Evolutionary conservation across 2,797 vertebrate genomes (phyloP).

Genomic region (Xiphorhynchus erythropygius): DNA sequence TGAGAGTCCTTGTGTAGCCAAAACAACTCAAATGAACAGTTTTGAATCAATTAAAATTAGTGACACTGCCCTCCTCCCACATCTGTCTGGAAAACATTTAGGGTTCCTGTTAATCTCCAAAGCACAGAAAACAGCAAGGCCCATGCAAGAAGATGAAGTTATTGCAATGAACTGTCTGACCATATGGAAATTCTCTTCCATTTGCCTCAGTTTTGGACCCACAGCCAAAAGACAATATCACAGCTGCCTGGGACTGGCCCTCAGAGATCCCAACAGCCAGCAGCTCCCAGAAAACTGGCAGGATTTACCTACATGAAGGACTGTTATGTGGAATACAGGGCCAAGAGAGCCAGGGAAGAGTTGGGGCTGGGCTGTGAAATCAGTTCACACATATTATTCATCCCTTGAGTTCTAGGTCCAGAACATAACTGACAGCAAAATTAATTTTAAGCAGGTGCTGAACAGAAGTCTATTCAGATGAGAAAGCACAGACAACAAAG

Average conservation of each 20-base stretch:
- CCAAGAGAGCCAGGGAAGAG: neutral
- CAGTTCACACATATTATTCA: neutral
- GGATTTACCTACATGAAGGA: neutral
- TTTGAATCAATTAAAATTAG: neutral
- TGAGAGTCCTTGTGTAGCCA: neutral
- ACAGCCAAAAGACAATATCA: neutral
- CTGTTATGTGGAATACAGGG: neutral
- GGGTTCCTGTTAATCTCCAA: neutral
- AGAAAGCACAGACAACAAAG: neutral
- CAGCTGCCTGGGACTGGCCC: neutral
- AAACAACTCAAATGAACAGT: neutral
- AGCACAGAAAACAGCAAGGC: slow-evolving; percentile 10
- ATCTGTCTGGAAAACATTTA: neutral
- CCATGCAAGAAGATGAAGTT: slow-evolving; percentile 24
- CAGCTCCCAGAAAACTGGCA: neutral
- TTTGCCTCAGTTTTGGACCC: neutral
- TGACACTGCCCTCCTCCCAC: neutral
- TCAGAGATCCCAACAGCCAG: neutral
- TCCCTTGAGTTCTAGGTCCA: neutral
- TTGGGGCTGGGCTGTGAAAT: neutral
- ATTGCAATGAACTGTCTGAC: neutral
- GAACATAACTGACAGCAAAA: neutral
- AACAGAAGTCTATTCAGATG: neutral
- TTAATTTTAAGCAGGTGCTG: slow-evolving; percentile 8
- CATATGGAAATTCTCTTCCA: neutral